Conservation (phyloP, 30 jellyfish, hydroid and myxozoan genomes). For the Mastigias papua region DNA sequence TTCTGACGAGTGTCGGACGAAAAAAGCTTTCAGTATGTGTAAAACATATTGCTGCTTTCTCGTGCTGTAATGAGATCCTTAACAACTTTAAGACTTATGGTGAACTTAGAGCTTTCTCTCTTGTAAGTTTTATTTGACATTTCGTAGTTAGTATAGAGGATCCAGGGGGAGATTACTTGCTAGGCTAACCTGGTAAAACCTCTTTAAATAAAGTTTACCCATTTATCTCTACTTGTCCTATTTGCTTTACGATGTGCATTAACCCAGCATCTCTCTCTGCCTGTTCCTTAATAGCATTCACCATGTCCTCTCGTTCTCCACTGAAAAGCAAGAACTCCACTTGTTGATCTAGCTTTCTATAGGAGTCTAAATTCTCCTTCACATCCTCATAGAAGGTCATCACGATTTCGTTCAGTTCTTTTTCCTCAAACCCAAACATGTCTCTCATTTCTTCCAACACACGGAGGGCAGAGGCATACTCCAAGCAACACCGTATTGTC, state of each 20-base stretch:
- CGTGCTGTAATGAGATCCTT: no score
- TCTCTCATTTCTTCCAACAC: conserved; percentile 3
- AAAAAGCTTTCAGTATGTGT: no score
- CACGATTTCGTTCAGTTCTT: conserved; percentile 10
- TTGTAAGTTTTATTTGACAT: no score
- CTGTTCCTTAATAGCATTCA: conserved; percentile 4
- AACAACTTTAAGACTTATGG: no score
- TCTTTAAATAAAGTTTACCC: no score
- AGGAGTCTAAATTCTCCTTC: background rate
- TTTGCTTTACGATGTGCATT: background rate
- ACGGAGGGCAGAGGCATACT: conserved; percentile 29
- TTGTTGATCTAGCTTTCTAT: background rate
- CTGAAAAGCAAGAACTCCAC: conserved; percentile 34
- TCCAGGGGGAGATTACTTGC: no score
- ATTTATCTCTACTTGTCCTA: background rate
- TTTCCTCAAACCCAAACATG: background rate
- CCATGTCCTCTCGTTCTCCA: conserved; percentile 23
- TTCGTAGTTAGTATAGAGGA: no score
- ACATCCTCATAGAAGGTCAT: conserved; percentile 9
- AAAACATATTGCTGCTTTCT: no score
- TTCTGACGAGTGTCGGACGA: no score
- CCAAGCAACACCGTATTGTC: conserved; percentile 11
- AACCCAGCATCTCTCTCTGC: background rate
- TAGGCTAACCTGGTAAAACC: no score
- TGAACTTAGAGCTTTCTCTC: no score